Evolutionary conservation across 2,888 invertebrate species (phyloP), one percentile per base, ranked within the genome.

Genomic region (Acrocera orbiculus): DNA sequence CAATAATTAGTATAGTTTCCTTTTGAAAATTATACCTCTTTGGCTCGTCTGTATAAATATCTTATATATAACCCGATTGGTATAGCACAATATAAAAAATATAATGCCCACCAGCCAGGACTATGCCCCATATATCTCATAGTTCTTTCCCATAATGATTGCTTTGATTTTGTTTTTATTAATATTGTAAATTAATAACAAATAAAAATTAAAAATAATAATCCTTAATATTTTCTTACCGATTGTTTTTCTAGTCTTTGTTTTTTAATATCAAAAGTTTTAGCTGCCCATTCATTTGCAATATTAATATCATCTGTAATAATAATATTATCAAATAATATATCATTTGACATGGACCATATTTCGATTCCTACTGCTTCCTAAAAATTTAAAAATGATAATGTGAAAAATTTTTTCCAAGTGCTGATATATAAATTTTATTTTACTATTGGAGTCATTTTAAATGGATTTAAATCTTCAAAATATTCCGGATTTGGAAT

Each of bases 331-430:
- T 98, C 98, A 63, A 98, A 98, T 37, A 90, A 64, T 46, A 98
- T 83, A 49, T 76, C 71, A 40, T 85, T 80, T 1, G 90, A 87
- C 90, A 98, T 96, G 5, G 96, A 92, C 98, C 98, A 98, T 42
- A 98, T 64, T 60, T 98, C 98, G 56, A 98, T 76, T 13, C 96
- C 98, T 35, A 98, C 67, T 14, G 95, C 92, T 52, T 72, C 69
- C 92, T 92, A 52, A 14, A 57, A 56, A 39, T 25, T 22, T 22
- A 19, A 22, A 16, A 33, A 30, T 10, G 20, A 32, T 8, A 30
- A 37, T 16, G n/a, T 22, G 10, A 5, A 22, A 7, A 2, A 7
- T 19, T 19, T 5, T 19, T 19, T 19, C 8, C 19, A 5, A 19
- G 6, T 19, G 8, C 19, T 7, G n/a, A n/a, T n/a, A n/a, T n/a